A percentile compares a stretch with the other conserved stretches of the same genome.
phyloP scores from a whole-genome alignment of 2,797 vertebrate species.

The Eulemur rubriventer region DNA sequence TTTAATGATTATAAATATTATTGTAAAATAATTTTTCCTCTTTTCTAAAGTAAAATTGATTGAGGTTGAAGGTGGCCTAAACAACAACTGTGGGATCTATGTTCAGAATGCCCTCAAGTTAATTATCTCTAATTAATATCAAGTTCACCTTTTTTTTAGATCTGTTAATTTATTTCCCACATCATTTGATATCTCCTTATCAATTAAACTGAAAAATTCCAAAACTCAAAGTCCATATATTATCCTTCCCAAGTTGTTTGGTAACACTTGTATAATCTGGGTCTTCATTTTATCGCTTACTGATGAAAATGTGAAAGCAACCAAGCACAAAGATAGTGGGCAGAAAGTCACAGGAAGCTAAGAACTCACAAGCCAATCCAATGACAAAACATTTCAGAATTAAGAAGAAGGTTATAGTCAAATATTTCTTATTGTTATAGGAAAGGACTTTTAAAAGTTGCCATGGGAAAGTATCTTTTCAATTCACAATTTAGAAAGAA shows the following conservation, averaged over 20 bases:
- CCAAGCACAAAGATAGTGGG: not conserved
- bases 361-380: not conserved
- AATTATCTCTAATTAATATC: not conserved
- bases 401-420: not conserved
- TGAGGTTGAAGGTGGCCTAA: not conserved
- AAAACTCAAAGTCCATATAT: not conserved
- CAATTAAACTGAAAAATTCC: not conserved
- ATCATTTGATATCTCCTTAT: not conserved
- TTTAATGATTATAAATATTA: not conserved
- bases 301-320: not conserved
- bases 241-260: not conserved
- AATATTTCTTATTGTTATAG: not conserved
- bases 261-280: not conserved
- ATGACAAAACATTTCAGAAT: not conserved
- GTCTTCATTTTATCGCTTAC: not conserved
- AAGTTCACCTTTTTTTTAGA: not conserved
- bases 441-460: not conserved
- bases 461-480: not conserved
- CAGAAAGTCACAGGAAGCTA: not conserved
- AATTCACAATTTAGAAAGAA: not conserved
- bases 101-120: not conserved
- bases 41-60: not conserved
- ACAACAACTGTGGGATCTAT: not conserved
- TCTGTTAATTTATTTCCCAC: not conserved
- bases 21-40: not conserved